Evolutionary conservation across 2,113 vertebrate genomes (phyloP).

Genomic region (Halcyon malimbica): DNA sequence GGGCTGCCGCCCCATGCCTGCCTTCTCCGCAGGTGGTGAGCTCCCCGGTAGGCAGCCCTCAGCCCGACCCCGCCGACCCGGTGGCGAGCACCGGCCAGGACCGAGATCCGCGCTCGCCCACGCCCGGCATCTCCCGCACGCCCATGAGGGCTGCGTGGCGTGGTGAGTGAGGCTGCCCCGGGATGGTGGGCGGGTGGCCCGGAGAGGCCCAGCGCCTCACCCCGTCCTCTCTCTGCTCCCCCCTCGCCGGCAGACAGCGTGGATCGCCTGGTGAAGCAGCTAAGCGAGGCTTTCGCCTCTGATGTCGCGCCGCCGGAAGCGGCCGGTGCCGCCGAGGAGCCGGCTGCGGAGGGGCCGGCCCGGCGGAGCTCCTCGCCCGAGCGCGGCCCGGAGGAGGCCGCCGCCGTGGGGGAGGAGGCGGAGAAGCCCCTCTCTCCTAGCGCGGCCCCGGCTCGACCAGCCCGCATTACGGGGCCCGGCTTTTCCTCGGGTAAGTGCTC

Average conservation of each 20-base stretch:
- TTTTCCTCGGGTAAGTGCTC: slow-evolving; percentile 44
- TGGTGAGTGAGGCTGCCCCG: slow-evolving; percentile 56
- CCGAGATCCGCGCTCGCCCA: slow-evolving; percentile 88
- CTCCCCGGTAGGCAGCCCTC: slow-evolving; percentile 31
- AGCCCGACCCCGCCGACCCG: background rate
- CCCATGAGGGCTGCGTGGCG: slow-evolving; percentile 80
- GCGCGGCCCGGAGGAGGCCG: background rate
- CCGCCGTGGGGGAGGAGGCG: background rate
- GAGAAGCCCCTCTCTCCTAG: background rate
- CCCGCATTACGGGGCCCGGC: background rate
- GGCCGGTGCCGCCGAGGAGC: background rate
- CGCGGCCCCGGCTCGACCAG: fast-evolving
- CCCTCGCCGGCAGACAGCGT: slow-evolving; percentile 72
- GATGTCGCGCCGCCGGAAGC: background rate
- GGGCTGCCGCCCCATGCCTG: background rate
- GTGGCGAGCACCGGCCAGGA: background rate
- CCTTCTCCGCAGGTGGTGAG: slow-evolving; percentile 68
- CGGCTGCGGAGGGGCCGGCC: background rate
- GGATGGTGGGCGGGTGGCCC: fast-evolving
- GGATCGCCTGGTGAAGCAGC: slow-evolving; percentile 78
- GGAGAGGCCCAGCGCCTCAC: background rate
- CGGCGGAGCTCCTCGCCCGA: background rate
- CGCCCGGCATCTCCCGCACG: slow-evolving; percentile 83
- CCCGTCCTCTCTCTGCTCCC: background rate
- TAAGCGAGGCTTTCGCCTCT: slow-evolving; percentile 76